Evolutionary conservation across 2,888 invertebrate species (phyloP).

Genomic region (Tipula helvola): DNA sequence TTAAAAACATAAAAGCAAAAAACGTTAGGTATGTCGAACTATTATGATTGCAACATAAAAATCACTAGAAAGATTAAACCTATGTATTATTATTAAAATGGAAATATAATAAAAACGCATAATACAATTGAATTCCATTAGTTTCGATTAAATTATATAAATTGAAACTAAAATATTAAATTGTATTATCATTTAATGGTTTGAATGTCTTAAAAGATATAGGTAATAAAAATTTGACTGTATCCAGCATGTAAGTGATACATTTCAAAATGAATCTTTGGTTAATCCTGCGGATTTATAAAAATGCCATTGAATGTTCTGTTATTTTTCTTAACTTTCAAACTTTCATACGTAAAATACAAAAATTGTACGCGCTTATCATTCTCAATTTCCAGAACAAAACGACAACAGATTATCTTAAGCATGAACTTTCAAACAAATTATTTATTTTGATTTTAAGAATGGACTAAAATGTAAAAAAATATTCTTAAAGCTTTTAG

Average conservation of each 20-base stretch:
- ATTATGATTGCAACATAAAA: background rate
- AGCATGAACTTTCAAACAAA: background rate
- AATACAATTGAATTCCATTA: background rate
- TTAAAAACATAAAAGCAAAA: background rate
- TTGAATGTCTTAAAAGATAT: background rate
- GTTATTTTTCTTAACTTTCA: background rate
- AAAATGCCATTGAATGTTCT: background rate
- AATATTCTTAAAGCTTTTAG: background rate
- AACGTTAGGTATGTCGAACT: background rate
- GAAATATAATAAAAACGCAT: background rate
- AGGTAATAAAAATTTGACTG: too few relatives aligned
- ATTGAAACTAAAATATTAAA: background rate
- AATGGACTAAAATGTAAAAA: background rate
- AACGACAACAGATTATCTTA: background rate
- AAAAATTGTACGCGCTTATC: background rate
- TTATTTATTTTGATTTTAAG: background rate
- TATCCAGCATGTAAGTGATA: too few relatives aligned
- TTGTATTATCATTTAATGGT: background rate
- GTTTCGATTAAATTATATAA: background rate
- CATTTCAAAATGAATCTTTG: background rate
- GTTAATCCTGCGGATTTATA: background rate
- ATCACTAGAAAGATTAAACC: background rate
- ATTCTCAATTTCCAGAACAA: background rate
- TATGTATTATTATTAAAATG: background rate
- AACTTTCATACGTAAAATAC: background rate